These are phyloP conservation scores for Chiloscyllium plagiosum DNA, from an alignment of 2,113 vertebrate genomes.

Conservation along the genomic window DNA sequence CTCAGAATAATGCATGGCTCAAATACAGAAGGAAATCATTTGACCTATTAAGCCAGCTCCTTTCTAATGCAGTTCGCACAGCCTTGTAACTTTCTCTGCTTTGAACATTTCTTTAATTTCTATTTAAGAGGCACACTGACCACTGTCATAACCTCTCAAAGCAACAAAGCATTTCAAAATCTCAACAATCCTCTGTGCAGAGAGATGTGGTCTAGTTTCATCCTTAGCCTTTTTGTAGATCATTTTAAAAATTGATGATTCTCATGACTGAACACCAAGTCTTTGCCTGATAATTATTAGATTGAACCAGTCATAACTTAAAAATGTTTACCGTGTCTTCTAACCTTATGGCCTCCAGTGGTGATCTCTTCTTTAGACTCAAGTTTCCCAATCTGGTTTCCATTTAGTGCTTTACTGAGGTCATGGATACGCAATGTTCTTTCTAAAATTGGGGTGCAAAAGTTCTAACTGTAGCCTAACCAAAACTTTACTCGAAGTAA, in stretches of 20 bases:
- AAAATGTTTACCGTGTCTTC: background rate
- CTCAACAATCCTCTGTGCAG: background rate
- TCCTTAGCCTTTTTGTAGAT: background rate
- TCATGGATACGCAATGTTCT: background rate
- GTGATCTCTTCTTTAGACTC: background rate
- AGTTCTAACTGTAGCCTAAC: background rate
- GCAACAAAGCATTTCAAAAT: background rate
- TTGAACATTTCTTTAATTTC: background rate
- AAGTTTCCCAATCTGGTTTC: background rate
- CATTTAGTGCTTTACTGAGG: background rate
- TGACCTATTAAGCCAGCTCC: background rate
- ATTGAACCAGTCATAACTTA: background rate
- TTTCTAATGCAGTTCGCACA: background rate
- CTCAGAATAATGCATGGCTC: background rate
- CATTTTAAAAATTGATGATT: background rate
- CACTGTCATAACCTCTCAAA: background rate
- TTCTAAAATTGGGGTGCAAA: background rate
- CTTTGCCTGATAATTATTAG: background rate
- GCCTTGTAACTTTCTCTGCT: background rate
- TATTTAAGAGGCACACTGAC: background rate
- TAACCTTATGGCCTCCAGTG: background rate
- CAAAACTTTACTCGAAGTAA: background rate
- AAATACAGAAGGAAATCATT: background rate
- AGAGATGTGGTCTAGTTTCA: background rate
- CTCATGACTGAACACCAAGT: background rate